These are phyloP conservation scores for Ridgeia piscesae DNA, from an alignment of 1,140 invertebrate genomes.

Conservation along the genomic window DNA sequence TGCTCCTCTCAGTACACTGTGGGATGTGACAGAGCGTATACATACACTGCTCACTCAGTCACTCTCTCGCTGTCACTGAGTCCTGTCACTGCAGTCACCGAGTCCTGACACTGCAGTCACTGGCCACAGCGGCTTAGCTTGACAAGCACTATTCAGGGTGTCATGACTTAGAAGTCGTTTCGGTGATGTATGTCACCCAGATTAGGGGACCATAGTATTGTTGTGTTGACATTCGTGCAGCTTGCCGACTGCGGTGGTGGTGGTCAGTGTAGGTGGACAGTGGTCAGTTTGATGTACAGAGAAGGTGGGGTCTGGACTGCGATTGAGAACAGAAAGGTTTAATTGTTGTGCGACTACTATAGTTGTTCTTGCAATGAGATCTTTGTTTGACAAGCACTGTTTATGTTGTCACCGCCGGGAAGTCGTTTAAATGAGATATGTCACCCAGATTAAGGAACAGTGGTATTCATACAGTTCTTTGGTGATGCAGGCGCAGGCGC, in stretches of 20 bases:
- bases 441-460: not conserved
- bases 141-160: not conserved
- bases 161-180: not conserved
- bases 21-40: not conserved
- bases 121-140: not conserved
- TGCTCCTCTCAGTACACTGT: not conserved
- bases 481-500: too few relatives aligned
- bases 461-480: too few relatives aligned
- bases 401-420: not conserved
- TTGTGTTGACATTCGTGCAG: too few relatives aligned
- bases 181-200: not conserved
- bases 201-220: not conserved
- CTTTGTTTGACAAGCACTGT: not conserved
- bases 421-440: not conserved
- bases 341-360: too few relatives aligned
- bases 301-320: too few relatives aligned
- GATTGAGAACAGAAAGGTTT: too few relatives aligned
- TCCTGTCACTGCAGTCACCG: not conserved
- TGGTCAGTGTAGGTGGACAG: too few relatives aligned
- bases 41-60: not conserved
- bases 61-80: not conserved
- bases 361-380: too few relatives aligned
- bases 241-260: too few relatives aligned
- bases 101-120: not conserved
- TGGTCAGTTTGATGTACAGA: too few relatives aligned